phyloP scores from a whole-genome alignment of 2,797 vertebrate species.

The Lutjanus campechanus region DNA sequence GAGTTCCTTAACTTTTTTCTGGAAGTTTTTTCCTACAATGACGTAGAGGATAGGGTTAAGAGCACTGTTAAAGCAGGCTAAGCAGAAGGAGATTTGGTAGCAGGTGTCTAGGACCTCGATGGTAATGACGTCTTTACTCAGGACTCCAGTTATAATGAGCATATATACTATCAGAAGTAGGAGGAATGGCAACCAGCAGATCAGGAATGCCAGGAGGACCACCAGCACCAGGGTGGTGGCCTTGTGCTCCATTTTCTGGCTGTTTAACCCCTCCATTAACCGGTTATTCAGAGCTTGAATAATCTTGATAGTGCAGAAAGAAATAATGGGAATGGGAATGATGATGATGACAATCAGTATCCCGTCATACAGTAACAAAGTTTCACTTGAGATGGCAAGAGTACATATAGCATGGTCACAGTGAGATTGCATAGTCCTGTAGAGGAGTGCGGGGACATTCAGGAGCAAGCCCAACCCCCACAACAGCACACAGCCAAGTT shows the following conservation, averaged over 20 bases:
- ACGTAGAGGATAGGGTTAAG: slow-evolving; percentile 90
- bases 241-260: slow-evolving; percentile 70
- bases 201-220: slow-evolving; percentile 85
- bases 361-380: not conserved
- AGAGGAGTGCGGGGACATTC: slow-evolving; percentile 82
- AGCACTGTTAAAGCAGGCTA: slow-evolving; percentile 88
- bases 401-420: slow-evolving; percentile 69
- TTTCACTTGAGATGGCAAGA: slow-evolving; percentile 53
- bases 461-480: slow-evolving; percentile 87
- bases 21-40: slow-evolving; percentile 88
- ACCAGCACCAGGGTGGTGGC: slow-evolving; percentile 79
- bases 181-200: slow-evolving; percentile 89
- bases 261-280: slow-evolving; percentile 22
- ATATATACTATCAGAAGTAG: slow-evolving; percentile 71
- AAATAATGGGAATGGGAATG: slow-evolving; percentile 82
- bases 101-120: slow-evolving; percentile 23
- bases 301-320: slow-evolving; percentile 84
- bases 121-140: slow-evolving; percentile 27
- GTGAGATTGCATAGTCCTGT: slow-evolving; percentile 69
- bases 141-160: not conserved
- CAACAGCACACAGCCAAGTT: slow-evolving; percentile 84
- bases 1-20: slow-evolving; percentile 81
- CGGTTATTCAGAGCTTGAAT: slow-evolving; percentile 72
- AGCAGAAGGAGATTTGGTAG: slow-evolving; percentile 72
- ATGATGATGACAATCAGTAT: slow-evolving; percentile 73